These are phyloP conservation scores for rabbit (Oryctolagus cuniculus) DNA, from an alignment of 2,113 vertebrate genomes.

Conservation along the genomic window DNA sequence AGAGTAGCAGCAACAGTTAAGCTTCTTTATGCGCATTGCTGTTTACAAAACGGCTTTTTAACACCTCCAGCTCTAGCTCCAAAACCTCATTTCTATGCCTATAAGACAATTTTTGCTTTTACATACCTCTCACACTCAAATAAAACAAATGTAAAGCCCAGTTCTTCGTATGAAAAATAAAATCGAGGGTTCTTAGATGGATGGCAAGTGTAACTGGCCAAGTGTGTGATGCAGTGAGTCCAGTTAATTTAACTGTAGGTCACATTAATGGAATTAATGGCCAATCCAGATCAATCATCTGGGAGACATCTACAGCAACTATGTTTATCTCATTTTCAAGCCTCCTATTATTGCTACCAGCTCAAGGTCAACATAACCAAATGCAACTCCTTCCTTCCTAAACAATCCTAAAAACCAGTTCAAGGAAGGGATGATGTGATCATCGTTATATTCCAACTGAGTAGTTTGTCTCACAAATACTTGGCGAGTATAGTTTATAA, in stretches of 20 bases:
- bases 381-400: slow-evolving; percentile 14
- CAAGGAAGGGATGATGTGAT: neutral
- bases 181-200: neutral
- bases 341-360: neutral
- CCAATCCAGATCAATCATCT: neutral
- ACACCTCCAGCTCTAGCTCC: neutral
- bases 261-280: neutral
- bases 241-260: neutral
- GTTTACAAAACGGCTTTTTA: neutral
- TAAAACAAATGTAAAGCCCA: neutral
- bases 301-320: neutral
- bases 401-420: neutral
- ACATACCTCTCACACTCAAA: neutral
- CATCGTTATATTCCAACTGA: neutral
- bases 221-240: neutral
- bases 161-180: neutral
- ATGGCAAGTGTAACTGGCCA: neutral
- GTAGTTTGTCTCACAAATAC: neutral
- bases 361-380: neutral
- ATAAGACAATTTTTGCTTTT: slow-evolving; percentile 5
- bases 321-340: neutral
- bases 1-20: neutral
- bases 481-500: neutral
- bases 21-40: neutral
- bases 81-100: neutral